Percentiles rank a stretch among this genome's conserved stretches.
These are phyloP conservation scores for Crocodylus rhombifer DNA, from an alignment of 2,797 vertebrate genomes.

Conservation along the genomic window DNA sequence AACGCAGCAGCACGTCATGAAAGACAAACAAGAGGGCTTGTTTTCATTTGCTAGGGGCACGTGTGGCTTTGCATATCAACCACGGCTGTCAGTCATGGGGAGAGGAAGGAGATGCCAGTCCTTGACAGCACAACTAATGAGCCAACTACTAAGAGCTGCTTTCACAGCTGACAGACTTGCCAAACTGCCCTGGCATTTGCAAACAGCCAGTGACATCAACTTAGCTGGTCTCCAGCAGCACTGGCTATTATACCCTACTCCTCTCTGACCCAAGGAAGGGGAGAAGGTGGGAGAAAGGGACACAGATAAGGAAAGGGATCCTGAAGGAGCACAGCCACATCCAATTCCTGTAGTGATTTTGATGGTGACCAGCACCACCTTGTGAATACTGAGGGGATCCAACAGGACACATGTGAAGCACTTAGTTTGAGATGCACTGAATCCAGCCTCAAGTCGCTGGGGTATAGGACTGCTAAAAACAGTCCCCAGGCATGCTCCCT, in stretches of 20 bases:
- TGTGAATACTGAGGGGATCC: not conserved
- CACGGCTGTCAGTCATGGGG: too few species aligned
- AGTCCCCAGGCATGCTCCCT: not conserved
- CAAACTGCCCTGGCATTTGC: too few species aligned
- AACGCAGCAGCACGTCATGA: not conserved
- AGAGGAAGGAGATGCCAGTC: too few species aligned
- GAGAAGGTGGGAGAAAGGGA: not conserved
- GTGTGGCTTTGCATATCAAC: not conserved
- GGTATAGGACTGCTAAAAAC: not conserved
- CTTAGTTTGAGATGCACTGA: not conserved
- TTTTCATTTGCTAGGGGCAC: accelerated
- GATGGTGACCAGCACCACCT: not conserved
- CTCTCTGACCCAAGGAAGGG: too few species aligned
- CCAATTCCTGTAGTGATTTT: not conserved
- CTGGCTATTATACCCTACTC: too few species aligned
- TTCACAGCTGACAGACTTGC: too few species aligned
- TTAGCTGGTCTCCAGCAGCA: too few species aligned
- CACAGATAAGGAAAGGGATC: not conserved
- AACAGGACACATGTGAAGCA: too few species aligned
- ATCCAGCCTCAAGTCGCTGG: not conserved
- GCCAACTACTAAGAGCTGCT: too few species aligned
- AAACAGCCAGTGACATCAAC: too few species aligned
- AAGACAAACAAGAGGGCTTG: not conserved
- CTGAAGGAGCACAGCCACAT: not conserved
- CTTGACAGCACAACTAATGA: too few species aligned